Conservation (phyloP, 2,113 vertebrate genomes). For the Semnornis frantzii region DNA sequence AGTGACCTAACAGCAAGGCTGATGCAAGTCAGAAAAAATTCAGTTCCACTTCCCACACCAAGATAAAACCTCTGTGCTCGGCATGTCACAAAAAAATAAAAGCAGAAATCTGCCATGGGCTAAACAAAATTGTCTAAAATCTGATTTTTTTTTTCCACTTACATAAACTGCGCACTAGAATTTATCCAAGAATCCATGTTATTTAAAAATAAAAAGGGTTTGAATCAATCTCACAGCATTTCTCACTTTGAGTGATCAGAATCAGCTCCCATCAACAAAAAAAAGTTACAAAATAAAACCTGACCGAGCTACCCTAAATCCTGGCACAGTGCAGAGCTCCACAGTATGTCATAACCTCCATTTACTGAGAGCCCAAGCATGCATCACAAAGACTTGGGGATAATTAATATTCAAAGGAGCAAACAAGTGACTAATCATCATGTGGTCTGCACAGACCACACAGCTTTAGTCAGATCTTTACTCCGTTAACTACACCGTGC, state of each 20-base stretch:
- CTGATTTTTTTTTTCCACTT: not conserved
- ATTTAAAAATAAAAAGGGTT: not conserved
- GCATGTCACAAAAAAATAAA: not conserved
- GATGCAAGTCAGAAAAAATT: not conserved
- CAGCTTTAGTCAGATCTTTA: constrained; percentile 10
- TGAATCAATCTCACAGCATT: not conserved
- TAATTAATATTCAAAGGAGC: not conserved
- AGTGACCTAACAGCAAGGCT: not conserved
- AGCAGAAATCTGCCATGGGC: not conserved
- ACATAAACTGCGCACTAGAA: not conserved
- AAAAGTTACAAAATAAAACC: not conserved
- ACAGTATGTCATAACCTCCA: not conserved
- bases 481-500: not conserved
- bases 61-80: not conserved
- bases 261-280: not conserved
- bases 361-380: not conserved
- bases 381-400: not conserved
- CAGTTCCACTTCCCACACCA: not conserved
- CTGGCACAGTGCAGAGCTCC: not conserved
- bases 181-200: not conserved
- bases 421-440: not conserved
- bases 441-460: not conserved
- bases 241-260: not conserved
- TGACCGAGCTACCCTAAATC: not conserved
- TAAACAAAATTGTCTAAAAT: not conserved